phyloP scores from a whole-genome alignment of 2,113 vertebrate species.

The Laterallus jamaicensis region DNA sequence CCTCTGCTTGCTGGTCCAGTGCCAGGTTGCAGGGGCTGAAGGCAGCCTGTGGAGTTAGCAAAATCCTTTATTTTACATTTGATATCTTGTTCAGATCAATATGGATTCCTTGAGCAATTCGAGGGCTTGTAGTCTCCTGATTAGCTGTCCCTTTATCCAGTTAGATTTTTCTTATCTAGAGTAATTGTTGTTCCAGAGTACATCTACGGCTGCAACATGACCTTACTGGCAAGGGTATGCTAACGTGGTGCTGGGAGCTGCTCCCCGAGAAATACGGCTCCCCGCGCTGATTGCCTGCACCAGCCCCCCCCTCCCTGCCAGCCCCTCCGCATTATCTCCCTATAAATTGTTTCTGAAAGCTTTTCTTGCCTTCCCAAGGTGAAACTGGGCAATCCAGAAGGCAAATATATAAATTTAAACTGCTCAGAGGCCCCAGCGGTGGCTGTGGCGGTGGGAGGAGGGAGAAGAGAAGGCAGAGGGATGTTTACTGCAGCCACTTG shows the following conservation, averaged over 20 bases:
- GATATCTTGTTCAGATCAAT: slow-evolving; percentile 35
- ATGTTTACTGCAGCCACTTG: not conserved
- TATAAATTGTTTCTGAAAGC: slow-evolving; percentile 58
- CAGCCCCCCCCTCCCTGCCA: not conserved
- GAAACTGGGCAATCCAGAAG: slow-evolving; percentile 41
- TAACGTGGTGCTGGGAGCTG: not conserved
- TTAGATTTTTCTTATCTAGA: slow-evolving; percentile 33
- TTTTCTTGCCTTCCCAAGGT: slow-evolving; percentile 63
- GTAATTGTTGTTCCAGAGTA: slow-evolving; percentile 35
- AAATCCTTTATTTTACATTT: slow-evolving; percentile 44
- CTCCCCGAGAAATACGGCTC: slow-evolving; percentile 40
- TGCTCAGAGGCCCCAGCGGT: not conserved
- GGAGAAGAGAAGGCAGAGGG: not conserved
- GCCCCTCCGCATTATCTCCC: slow-evolving; percentile 12
- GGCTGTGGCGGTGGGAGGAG: not conserved
- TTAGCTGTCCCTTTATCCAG: slow-evolving; percentile 53
- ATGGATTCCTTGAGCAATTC: slow-evolving; percentile 29
- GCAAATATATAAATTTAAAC: slow-evolving; percentile 57
- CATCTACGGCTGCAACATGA: not conserved
- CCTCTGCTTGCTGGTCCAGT: not conserved
- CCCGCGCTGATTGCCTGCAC: not conserved
- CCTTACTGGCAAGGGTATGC: not conserved
- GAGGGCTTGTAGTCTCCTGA: slow-evolving; percentile 21
- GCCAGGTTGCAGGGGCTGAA: slow-evolving; percentile 38
- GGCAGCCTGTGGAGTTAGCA: slow-evolving; percentile 10